Evolutionary conservation across 2,888 invertebrate species (phyloP), one percentile per base, ranked within the genome.

Genomic region (Papilio gigon): DNA sequence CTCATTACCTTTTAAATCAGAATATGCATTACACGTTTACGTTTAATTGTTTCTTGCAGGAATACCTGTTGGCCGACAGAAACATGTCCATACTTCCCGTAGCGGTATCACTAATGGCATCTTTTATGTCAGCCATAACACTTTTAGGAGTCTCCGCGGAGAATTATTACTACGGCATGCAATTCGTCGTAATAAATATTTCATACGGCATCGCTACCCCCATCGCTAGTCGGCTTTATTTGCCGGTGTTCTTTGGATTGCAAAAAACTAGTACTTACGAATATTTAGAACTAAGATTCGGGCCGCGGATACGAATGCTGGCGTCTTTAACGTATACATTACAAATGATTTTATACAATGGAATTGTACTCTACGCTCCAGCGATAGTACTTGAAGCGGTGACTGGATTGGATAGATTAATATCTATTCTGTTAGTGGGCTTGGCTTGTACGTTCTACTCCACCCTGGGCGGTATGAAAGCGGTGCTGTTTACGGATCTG

Each of bases 301-400:
- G 97, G 2, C 93, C 94, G 72, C 89, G 90, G 5, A 94, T 97
- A 30, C 92, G 98, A 77, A 86, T 96, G 72, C 87, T 95, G 22
- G 98, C 97, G 0, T 97, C 98, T 2, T 79, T 97, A 64, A 95
- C 96, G 0, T 98, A 98, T 81, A 95, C 96, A 65, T 78, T 97
- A 50, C 98, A 99, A 91, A 97, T 98, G 95, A 94, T 98, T 75
- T 90, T 97, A 22, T 97, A 97, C 77, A 97, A 97, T 93, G 97
- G 98, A 0, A 96, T 99, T 76, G 98, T 98, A 20, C 88, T 99
- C 9, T 99, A 97, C 84, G 98, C 98, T 0, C 98, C 99, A 1
- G 96, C 98, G 0, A 92, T 99, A 73, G 98, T 98, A 0, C 85
- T 99, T 22, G 96, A 96, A 84, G 94, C 98, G 1, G 95, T 97